Conservation (phyloP, 2,113 vertebrate genomes). For the Scomber japonicus region DNA sequence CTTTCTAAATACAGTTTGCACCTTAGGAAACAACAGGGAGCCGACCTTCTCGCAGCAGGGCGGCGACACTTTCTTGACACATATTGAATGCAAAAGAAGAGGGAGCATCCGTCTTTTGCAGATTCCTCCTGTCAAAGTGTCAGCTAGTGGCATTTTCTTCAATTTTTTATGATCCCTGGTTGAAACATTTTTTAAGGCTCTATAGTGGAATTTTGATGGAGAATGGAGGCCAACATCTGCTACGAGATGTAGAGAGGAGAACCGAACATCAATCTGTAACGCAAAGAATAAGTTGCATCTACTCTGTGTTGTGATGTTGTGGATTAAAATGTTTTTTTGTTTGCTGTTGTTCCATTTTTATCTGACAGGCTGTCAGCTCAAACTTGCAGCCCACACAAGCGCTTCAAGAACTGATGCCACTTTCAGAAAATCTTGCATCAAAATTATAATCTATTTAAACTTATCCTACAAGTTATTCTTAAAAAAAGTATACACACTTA, state of each 20-base stretch:
- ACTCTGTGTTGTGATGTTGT: conserved; percentile 9
- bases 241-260: conserved; percentile 19
- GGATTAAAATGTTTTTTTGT: conserved; percentile 54
- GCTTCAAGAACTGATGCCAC: conserved; percentile 30
- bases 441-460: conserved; percentile 8
- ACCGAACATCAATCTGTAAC: conserved; percentile 25
- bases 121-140: not conserved
- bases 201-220: conserved; percentile 10
- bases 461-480: not conserved
- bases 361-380: conserved; percentile 40
- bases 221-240: conserved; percentile 23
- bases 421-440: conserved; percentile 27
- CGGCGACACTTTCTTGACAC: not conserved
- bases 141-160: no score
- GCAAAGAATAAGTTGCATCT: conserved; percentile 5
- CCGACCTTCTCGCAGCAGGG: conserved; percentile 12
- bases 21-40: not conserved
- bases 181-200: not conserved
- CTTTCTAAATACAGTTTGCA: conserved; percentile 13
- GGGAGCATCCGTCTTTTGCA: not conserved
- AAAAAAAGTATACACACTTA: conserved; percentile 23
- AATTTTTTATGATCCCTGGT: no score
- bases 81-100: conserved; percentile 1
- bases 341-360: conserved; percentile 50
- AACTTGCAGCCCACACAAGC: conserved; percentile 43